Evolutionary conservation across 2,888 invertebrate species (phyloP).

Genomic region (Drosophila mimetica): DNA sequence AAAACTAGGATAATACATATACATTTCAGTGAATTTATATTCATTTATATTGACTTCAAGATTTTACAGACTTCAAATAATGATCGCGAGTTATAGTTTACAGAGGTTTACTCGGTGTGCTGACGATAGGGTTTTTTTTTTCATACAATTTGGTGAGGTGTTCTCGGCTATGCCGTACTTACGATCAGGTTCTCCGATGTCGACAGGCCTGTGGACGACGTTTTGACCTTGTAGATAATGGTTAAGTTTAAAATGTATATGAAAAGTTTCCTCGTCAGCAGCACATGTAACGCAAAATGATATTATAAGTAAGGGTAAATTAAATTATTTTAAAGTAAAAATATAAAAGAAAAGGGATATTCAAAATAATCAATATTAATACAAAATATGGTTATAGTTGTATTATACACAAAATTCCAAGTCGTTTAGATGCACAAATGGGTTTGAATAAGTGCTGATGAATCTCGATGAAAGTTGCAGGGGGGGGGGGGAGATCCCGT

Average conservation of each 20-base stretch:
- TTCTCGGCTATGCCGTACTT: conserved; percentile 1
- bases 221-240: not conserved
- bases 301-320: not conserved
- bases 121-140: too few species aligned
- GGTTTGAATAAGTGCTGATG: not conserved
- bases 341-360: not conserved
- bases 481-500: too few species aligned
- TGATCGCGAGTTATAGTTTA: not conserved
- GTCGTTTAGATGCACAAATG: not conserved
- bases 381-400: too few species aligned
- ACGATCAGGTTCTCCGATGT: not conserved
- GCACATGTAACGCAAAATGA: not conserved
- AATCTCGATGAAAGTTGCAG: too few species aligned
- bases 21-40: not conserved
- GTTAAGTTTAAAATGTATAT: not conserved
- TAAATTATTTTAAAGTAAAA: conserved; percentile 1
- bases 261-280: conserved; percentile 2
- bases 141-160: not conserved
- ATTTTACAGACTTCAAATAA: conserved; percentile 2
- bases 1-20: not conserved
- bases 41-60: not conserved
- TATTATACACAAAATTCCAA: too few species aligned
- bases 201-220: not conserved
- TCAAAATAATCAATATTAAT: too few species aligned
- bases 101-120: not conserved